Evolutionary conservation across 2,888 invertebrate species (phyloP), one percentile per base, ranked within the genome.

Genomic region (Heliconius erato): DNA sequence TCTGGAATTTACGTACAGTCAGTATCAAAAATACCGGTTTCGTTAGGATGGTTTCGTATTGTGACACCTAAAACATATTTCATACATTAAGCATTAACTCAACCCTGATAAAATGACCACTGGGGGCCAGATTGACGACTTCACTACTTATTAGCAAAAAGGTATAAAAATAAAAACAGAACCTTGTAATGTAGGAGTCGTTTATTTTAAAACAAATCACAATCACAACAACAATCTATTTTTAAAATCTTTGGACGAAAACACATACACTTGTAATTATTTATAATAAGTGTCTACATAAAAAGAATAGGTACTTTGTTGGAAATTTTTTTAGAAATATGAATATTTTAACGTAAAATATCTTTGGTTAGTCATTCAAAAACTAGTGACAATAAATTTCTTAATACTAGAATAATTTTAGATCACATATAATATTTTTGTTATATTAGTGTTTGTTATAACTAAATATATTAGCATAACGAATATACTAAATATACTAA

Each of bases 231-330:
- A 59, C 59, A 63, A 63, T 74, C 12, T 23, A 59, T n/a, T 44
- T 44, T 71, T 71, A 71, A 35, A 59, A 54, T 76, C 54, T 63
- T 76, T 76, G 35, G 76, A 76, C 63, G 76, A 76, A 32, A 59
- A 63, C 35, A 63, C 76, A 6, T n/a, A 76, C 63, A 63, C 59
- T 59, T 35, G 26, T 23, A 3, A 54, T 54, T 54, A 54, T 32
- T 32, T 54, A 74, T 23, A 32, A 74, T 23, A 32, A 44, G 19
- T 72, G 28, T 19, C 23, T 54, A 74, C 35, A 63, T 76, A 26
- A 59, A n/a, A 26, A 49, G 72, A 44, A 71, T 14, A 28, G 28
- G 28, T 28, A 44, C 14, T 26, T 71, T n/a, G 14, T n/a, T 69
- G 19, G 28, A 12, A 28, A 67, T 28, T 67, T 12, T 28, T 68